phyloP scores from a whole-genome alignment of 2,113 vertebrate species.

The Galemys pyrenaicus region DNA sequence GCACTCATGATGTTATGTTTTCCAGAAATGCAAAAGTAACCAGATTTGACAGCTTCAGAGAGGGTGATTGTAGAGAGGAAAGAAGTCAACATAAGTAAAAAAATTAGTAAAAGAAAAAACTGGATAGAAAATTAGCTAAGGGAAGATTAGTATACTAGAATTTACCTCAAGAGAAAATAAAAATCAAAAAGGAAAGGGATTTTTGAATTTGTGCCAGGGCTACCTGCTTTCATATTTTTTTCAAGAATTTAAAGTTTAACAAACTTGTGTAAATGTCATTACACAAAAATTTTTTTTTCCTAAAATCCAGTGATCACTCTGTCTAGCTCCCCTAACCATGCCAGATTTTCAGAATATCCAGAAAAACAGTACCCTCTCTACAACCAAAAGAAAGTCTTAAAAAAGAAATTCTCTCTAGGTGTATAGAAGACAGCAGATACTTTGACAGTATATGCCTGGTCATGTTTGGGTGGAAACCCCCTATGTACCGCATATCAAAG shows the following conservation, averaged over 20 bases:
- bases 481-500: background rate
- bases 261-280: background rate
- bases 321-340: background rate
- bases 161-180: background rate
- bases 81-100: background rate
- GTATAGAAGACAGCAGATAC: background rate
- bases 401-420: background rate
- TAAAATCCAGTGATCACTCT: background rate
- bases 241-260: background rate
- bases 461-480: constrained; percentile 47
- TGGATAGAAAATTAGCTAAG: background rate
- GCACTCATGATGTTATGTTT: background rate
- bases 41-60: constrained; percentile 38
- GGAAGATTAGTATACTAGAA: background rate
- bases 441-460: background rate
- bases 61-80: background rate
- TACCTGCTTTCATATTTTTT: constrained; percentile 37
- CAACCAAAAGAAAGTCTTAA: background rate
- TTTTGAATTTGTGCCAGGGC: constrained; percentile 27
- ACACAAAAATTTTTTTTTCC: background rate
- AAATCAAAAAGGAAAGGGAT: background rate
- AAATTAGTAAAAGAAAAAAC: background rate
- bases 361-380: constrained; percentile 5
- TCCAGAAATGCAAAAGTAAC: constrained; percentile 55
- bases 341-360: constrained; percentile 25